Percentiles rank a stretch among this genome's conserved stretches.
phyloP scores from a whole-genome alignment of 1,140 invertebrate species.

The Akabosia matsudoensis region DNA sequence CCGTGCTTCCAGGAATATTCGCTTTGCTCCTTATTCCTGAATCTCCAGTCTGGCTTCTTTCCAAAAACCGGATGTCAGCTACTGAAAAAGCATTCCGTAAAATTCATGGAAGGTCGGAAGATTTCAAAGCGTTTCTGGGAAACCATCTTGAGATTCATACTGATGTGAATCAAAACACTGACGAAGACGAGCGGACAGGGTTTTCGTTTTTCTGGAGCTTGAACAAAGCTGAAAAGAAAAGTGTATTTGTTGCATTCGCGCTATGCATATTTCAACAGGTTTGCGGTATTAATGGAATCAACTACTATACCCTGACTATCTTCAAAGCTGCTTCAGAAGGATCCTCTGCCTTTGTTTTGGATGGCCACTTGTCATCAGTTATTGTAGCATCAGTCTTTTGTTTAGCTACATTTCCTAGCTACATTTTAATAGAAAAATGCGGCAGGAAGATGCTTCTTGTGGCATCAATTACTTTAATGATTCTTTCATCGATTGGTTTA shows the following conservation, averaged over 20 bases:
- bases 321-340: conserved; percentile 29
- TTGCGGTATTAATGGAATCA: conserved; percentile 38
- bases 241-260: conserved; percentile 29
- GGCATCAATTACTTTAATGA: conserved; percentile 28
- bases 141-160: not conserved
- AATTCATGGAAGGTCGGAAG: not conserved
- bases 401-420: conserved; percentile 30
- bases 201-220: not conserved
- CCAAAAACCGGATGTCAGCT: not conserved
- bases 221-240: conserved; percentile 5
- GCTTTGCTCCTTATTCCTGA: conserved; percentile 35
- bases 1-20: conserved; percentile 32
- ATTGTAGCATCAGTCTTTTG: conserved; percentile 35
- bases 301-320: conserved; percentile 42
- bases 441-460: conserved; percentile 39
- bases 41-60: conserved; percentile 40
- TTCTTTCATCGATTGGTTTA: conserved; percentile 28
- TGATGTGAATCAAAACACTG: not conserved
- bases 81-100: not conserved
- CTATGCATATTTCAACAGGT: conserved; percentile 39
- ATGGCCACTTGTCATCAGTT: conserved; percentile 34
- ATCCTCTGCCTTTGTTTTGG: conserved; percentile 5
- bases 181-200: not conserved
- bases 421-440: conserved; percentile 36
- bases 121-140: conserved; percentile 1